Evolutionary conservation across 2,113 vertebrate genomes (phyloP), one percentile per base, ranked within the genome.

Genomic region (Peromyscus leucopus): DNA sequence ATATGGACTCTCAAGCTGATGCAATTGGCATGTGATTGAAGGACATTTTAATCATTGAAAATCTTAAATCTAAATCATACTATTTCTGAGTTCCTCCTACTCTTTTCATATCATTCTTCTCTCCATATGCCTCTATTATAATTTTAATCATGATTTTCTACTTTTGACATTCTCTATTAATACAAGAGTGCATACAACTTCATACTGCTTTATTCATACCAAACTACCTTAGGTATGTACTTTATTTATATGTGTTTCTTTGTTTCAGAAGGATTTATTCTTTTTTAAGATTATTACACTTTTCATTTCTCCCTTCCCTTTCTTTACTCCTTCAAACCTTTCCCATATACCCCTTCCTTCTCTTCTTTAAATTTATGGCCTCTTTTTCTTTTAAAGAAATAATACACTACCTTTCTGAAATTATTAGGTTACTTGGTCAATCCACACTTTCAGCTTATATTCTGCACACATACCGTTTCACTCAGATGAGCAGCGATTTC

Each of bases 81-180:
- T 22, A 8, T 4, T 13, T 89, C n/a, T 78, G 79, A 71, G 48
- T 48, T 51, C 48, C 13, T 26, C 12, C 28, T 67, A 15, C 26
- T 3, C 10, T 65, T n/a, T 15, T 11, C 2, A 3, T 4, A 4
- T 19, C 4, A 42, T 85, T 87, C 3, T 2, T 36, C 19, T 28
- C 26, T 33, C 4, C 7, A 2, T 33, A 7, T 51, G 36, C 16
- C 11, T 39, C 8, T 39, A 5, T 9, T 65, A 5, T 80, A 33
- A 11, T 15, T 86, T 57, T 39, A 4, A 1, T 2, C 9, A 2
- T 7, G 51, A 55, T 22, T 87, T 48, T 83, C 46, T 42, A 94
- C 28, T 46, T 83, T 87, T 33, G 36, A 88, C 2, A 39, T 55
- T 9, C 16, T 7, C 21, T 16, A 78, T 55, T 39, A 55, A 79